These are phyloP conservation scores for Hystrix brachyura DNA, from an alignment of 2,113 vertebrate species.

Conservation along the genomic window DNA sequence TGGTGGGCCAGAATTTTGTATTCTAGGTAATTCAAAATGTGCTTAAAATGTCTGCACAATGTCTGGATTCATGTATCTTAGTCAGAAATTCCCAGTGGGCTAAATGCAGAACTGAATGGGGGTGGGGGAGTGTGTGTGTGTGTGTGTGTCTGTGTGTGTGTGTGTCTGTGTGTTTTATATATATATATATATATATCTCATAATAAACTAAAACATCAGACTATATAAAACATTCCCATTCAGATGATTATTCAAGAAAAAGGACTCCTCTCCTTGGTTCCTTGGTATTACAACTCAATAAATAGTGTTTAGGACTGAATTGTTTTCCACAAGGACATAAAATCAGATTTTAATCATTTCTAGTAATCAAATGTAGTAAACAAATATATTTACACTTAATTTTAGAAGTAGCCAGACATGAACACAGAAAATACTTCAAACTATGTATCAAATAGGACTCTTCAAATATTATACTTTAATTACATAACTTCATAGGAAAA, in stretches of 20 bases:
- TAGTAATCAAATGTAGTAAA: slow-evolving; percentile 39
- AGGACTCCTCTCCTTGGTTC: background rate
- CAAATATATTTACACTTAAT: background rate
- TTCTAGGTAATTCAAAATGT: slow-evolving; percentile 4
- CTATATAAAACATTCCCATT: slow-evolving; percentile 1
- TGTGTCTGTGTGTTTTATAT: too few species aligned
- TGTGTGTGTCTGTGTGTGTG: too few species aligned
- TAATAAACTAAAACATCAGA: slow-evolving; percentile 33
- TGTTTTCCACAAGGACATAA: background rate
- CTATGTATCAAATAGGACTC: background rate
- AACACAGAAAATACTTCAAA: slow-evolving; percentile 26
- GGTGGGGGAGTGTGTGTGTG: too few species aligned
- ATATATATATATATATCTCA: background rate
- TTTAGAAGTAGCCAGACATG: slow-evolving; percentile 6
- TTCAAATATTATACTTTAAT: slow-evolving; percentile 43
- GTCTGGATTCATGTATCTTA: background rate
- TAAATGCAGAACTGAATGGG: background rate
- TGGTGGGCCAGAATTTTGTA: background rate
- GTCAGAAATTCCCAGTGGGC: background rate
- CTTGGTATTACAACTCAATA: background rate
- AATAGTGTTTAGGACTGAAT: slow-evolving; percentile 35
- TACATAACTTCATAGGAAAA: slow-evolving; percentile 7
- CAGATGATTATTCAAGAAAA: slow-evolving; percentile 15
- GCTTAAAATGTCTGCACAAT: background rate
- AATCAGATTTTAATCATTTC: slow-evolving; percentile 23